phyloP scores from a whole-genome alignment of 1,140 invertebrate genomes.

The Drosophila miranda region DNA sequence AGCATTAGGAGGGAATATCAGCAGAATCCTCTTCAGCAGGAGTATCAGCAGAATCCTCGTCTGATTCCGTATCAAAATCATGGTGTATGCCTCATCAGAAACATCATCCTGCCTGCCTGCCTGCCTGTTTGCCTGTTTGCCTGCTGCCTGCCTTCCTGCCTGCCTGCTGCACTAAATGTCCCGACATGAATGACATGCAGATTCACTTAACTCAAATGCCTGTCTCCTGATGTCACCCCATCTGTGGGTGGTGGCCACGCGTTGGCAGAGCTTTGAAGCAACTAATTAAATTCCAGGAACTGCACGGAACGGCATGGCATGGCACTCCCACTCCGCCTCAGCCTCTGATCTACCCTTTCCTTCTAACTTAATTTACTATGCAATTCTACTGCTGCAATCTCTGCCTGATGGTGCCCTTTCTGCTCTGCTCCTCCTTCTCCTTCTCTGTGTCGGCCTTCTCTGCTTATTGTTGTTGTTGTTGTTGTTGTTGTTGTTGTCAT shows the following conservation, averaged over 20 bases:
- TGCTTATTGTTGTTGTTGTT: slow-evolving; percentile 24
- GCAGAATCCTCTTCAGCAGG: too few species aligned
- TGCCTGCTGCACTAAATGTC: slow-evolving; percentile 60
- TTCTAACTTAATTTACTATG: slow-evolving; percentile 74
- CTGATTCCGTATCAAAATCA: too few species aligned
- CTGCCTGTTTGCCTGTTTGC: too few species aligned
- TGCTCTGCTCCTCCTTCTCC: not conserved
- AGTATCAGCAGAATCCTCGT: too few species aligned
- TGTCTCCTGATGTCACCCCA: slow-evolving; percentile 36
- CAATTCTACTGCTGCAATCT: slow-evolving; percentile 53
- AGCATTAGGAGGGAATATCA: too few species aligned
- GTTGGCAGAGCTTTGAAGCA: slow-evolving; percentile 63
- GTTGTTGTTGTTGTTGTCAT: slow-evolving; percentile 26
- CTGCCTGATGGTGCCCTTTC: slow-evolving; percentile 2
- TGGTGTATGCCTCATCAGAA: too few species aligned
- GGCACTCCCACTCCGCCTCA: not conserved
- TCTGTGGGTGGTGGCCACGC: slow-evolving; percentile 5
- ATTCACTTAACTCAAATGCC: slow-evolving; percentile 70
- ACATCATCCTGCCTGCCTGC: too few species aligned
- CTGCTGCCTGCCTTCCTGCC: not conserved
- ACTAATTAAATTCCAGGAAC: slow-evolving; percentile 69
- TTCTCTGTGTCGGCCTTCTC: not conserved
- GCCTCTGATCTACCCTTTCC: slow-evolving; percentile 19
- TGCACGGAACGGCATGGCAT: too few species aligned
- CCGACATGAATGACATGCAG: slow-evolving; percentile 76